Base-by-base conservation (phyloP, 1,140 invertebrate genomes). In the Achatina immaculata region DNA sequence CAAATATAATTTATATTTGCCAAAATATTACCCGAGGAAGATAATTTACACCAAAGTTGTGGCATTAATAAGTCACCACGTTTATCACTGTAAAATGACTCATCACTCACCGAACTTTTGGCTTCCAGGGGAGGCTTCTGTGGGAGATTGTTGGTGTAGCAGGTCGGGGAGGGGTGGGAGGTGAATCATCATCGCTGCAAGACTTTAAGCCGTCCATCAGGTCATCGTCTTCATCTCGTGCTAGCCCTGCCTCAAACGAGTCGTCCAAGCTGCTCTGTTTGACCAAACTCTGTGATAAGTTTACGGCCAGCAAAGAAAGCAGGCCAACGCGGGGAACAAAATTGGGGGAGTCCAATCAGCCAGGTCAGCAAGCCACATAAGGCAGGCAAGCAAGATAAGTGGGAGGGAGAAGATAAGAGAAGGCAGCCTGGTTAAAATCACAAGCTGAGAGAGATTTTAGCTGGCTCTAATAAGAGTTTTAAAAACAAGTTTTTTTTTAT, bases 261-360 rank as follows among this genome's bases (percentile, higher is more conserved):
- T 98, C 97, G 92, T 98, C 96, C 66, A 98, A 92, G 82, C 96
- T 97, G 84, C 95, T 96, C 93, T 99, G 97, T 91, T 99, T 99
- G 90, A 96, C 95, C 85, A 98, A 94, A 88, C 94, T 94, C 93
- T 96, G 78, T 83, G 78, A 79, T 68, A 80, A 75, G 83, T 77
- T 72, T 55, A 62, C 78, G 55, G 48, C 80, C 66, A 82, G 62
- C 66, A 71, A 73, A 85, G 78, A 82, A 72, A 83, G 81, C 81
- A 78, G 83, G n/a, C 28, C 42, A 55, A 68, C 7, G 77, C 14
- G 66, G 68, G 42, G 69, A 66, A 42, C 45, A 68, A 68, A 45
- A 66, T 55, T 40, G 69, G 48, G 42, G 65, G 38, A 31, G 45
- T 68, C 76, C 76, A 78, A 68, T 28, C 65, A 68, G 65, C 58